Conservation (phyloP, 2,113 vertebrate species). For the Nestor notabilis region DNA sequence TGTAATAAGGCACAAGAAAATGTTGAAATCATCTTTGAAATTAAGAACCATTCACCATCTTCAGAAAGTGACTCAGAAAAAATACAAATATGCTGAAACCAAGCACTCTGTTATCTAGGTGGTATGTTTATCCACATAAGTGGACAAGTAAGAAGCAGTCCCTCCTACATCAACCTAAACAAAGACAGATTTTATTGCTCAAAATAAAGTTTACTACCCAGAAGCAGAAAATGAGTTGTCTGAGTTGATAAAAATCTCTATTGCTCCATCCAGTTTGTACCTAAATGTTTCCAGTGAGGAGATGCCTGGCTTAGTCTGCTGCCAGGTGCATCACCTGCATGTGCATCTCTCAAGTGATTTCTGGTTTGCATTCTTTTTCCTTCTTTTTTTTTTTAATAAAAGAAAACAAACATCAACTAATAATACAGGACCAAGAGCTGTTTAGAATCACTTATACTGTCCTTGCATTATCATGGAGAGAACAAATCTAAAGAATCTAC, state of each 20-base stretch:
- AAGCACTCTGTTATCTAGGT: neutral
- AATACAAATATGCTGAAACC: neutral
- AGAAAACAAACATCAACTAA: neutral
- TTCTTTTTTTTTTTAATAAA: neutral
- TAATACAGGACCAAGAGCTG: neutral
- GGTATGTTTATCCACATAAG: neutral
- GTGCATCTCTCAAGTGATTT: neutral
- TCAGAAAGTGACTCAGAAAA: neutral
- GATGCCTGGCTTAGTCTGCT: neutral
- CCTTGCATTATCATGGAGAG: neutral
- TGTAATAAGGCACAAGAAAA: neutral
- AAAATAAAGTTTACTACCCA: neutral
- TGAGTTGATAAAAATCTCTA: neutral
- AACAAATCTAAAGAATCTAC: neutral
- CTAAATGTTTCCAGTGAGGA: neutral
- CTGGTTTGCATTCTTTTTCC: neutral
- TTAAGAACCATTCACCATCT: neutral
- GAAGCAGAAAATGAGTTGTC: neutral
- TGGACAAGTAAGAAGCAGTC: neutral
- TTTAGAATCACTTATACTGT: neutral
- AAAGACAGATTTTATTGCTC: neutral
- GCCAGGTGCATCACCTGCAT: fast-evolving
- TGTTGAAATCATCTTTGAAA: neutral
- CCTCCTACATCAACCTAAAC: neutral
- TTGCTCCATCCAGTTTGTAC: neutral